Conservation (phyloP, 1,140 invertebrate genomes). For the Drosophila orosa region DNA sequence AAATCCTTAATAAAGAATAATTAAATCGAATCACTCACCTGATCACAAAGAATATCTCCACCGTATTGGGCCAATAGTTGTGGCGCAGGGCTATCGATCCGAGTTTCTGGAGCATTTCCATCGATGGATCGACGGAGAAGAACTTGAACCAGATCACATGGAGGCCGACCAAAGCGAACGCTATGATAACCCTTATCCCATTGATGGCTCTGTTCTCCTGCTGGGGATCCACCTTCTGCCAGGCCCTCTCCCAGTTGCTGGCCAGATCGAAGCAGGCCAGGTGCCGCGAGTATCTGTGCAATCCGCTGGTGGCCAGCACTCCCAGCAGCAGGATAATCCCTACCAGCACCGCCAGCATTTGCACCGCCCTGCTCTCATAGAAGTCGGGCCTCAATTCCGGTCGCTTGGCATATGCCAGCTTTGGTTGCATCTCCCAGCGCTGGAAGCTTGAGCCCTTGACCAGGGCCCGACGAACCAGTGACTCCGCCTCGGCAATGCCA, state of each 20-base stretch:
- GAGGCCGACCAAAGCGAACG: constrained; percentile 27
- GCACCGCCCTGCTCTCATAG: constrained; percentile 3
- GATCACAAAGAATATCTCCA: constrained; percentile 60
- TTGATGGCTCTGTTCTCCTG: constrained; percentile 55
- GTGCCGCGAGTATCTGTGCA: background rate
- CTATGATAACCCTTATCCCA: constrained; percentile 44
- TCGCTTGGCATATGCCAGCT: constrained; percentile 37
- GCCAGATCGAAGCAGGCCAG: constrained; percentile 45
- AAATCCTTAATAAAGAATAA: too few relatives aligned
- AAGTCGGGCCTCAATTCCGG: constrained; percentile 16
- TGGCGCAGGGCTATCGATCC: constrained; percentile 14
- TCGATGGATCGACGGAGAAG: constrained; percentile 28
- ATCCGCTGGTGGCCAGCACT: background rate
- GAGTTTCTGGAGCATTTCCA: constrained; percentile 3
- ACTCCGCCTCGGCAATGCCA: constrained; percentile 20
- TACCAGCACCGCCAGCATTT: background rate
- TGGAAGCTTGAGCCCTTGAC: background rate
- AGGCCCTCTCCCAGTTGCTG: constrained; percentile 43
- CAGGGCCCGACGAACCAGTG: constrained; percentile 18
- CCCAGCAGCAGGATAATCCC: constrained; percentile 1
- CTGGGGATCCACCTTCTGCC: background rate
- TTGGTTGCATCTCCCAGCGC: constrained; percentile 24
- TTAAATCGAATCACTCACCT: constrained; percentile 47
- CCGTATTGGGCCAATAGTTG: constrained; percentile 21
- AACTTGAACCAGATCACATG: constrained; percentile 48